Evolutionary conservation across 2,888 invertebrate genomes (phyloP).

Genomic region (Cantharis nigra): DNA sequence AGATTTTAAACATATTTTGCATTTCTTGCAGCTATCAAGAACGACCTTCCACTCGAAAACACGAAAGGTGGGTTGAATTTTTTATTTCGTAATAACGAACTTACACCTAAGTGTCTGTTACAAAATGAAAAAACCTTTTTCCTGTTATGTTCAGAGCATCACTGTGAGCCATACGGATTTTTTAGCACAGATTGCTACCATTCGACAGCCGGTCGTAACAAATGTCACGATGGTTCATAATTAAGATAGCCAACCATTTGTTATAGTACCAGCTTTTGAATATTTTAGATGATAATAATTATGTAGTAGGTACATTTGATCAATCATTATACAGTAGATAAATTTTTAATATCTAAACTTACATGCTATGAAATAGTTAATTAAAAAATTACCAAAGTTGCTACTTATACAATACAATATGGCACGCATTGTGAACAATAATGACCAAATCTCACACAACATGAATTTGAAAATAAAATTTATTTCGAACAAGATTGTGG

Average conservation of each 20-base stretch:
- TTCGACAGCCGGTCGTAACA: slow-evolving; percentile 35
- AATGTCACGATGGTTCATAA: slow-evolving; percentile 20
- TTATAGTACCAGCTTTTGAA: neutral
- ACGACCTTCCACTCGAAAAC: neutral
- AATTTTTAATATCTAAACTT: no score
- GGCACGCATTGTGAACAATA: no score
- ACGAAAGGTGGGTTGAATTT: neutral
- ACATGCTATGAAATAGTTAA: no score
- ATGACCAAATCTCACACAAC: no score
- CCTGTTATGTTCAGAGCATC: slow-evolving; percentile 13
- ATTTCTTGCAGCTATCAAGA: neutral
- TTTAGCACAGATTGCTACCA: slow-evolving; percentile 36
- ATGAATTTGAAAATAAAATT: no score
- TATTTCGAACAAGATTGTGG: no score
- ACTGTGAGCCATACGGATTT: slow-evolving; percentile 32
- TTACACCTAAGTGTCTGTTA: neutral
- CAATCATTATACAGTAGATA: no score
- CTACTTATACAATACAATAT: no score
- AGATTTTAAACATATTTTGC: neutral
- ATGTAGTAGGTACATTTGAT: no score
- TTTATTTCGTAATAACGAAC: neutral
- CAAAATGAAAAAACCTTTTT: slow-evolving; percentile 3
- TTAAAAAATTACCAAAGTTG: no score
- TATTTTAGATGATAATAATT: neutral
- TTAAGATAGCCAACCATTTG: slow-evolving; percentile 23